Evolutionary conservation across 2,888 invertebrate species (phyloP), one percentile per base, ranked within the genome.

Genomic region (Sisyra nigra): DNA sequence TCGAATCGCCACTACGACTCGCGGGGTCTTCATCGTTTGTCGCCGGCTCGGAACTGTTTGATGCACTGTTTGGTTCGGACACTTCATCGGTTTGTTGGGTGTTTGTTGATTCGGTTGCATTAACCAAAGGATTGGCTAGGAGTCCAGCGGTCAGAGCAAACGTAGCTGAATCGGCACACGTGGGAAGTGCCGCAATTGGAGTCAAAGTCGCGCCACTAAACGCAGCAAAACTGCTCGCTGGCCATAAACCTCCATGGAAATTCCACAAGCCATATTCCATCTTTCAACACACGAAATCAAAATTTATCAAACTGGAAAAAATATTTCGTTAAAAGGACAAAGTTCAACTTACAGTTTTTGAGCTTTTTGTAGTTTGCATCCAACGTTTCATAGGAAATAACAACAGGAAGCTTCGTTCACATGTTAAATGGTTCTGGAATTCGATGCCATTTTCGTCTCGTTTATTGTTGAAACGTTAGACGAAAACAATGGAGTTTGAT

Each of bases 231-330:
- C 14, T 38, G 15, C 18, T 38, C 15, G 43, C 24, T 10, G 43
- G 19, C 43, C 43, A 43, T 33, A 43, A 13, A 18, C 37, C 32
- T 17, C 37, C 38, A 30, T 37, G 43, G 35, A 43, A 43, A 32
- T 43, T 43, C 43, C 43, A 43, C n/a, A 43, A 37, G 18, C 43
- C 43, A 43, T 38, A 43, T 43, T 43, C 43, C 43, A 43, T 43
- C 43, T 43, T 34, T 34, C 7, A 13, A 2, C 8, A 8, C 7
- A 14, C 7, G 7, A 34, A 34, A 34, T 14, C 2, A 13, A 34
- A 34, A 15, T 14, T 34, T 34, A 5, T 7, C 32, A 2, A 33
- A 6, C 14, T 33, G 33, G 3, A 33, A 33, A 6, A 33, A 5
- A 33, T 4, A 33, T 33, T 33, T 13, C n/a, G n/a, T 33, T 33